Conservation (phyloP, 2,797 vertebrate species). For the Phaenicophaeus curvirostris region DNA sequence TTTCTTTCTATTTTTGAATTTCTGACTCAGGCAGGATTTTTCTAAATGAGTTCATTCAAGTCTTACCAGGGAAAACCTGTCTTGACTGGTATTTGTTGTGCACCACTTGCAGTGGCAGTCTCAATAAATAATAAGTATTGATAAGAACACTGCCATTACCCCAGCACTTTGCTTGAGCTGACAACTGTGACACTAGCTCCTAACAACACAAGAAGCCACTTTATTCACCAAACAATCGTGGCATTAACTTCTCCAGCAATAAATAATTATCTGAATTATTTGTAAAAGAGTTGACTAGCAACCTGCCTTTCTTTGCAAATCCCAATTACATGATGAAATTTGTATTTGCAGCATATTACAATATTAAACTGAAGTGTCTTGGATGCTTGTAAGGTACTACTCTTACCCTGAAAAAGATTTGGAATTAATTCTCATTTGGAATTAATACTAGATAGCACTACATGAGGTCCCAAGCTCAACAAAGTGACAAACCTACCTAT, state of each 20-base stretch:
- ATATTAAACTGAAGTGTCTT: not conserved
- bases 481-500: not conserved
- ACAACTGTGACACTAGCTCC: not conserved
- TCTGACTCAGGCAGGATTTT: not conserved
- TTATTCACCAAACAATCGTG: not conserved
- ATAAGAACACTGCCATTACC: not conserved
- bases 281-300: constrained; percentile 1
- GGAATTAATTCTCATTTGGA: not conserved
- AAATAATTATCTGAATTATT: constrained; percentile 42
- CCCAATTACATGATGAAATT: not conserved
- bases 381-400: not conserved
- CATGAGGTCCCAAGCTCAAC: not conserved
- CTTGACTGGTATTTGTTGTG: not conserved
- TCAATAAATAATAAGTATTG: constrained; percentile 40
- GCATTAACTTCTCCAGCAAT: not conserved
- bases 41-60: not conserved
- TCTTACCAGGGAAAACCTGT: not conserved
- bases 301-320: not conserved
- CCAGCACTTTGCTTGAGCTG: not conserved
- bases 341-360: not conserved
- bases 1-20: not conserved
- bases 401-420: not conserved
- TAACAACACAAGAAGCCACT: constrained; percentile 43
- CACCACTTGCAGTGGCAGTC: not conserved
- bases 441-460: not conserved